Evolutionary conservation across 2,113 vertebrate species (phyloP).

Genomic region (Chamaea fasciata): DNA sequence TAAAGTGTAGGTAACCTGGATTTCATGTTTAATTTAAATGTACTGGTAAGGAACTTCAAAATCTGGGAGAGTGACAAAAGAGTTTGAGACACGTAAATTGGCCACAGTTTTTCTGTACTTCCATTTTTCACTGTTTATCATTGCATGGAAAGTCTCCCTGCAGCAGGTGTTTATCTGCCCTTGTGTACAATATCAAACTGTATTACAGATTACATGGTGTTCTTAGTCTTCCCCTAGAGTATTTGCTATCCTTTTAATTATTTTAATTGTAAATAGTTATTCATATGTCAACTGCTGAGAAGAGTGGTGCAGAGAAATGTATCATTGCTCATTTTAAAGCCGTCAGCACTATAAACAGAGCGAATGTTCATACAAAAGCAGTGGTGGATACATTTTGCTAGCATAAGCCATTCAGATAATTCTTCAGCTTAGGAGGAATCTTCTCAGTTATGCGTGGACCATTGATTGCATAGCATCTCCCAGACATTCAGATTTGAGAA

Average conservation of each 20-base stretch:
- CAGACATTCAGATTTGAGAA: slow-evolving; percentile 70
- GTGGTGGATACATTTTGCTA: slow-evolving; percentile 54
- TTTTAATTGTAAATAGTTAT: background rate
- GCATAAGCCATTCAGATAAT: slow-evolving; percentile 59
- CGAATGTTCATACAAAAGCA: slow-evolving; percentile 43
- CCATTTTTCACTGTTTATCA: background rate
- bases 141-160: background rate
- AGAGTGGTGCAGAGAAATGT: background rate
- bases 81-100: background rate
- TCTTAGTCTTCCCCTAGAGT: background rate
- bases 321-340: slow-evolving; percentile 52
- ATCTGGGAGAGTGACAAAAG: background rate
- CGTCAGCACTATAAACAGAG: slow-evolving; percentile 44
- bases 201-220: background rate
- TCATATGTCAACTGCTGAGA: background rate
- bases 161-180: background rate
- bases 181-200: background rate
- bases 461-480: slow-evolving; percentile 68
- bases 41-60: background rate
- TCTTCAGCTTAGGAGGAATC: slow-evolving; percentile 59
- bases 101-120: background rate
- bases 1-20: background rate
- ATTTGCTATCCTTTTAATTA: background rate
- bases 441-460: slow-evolving; percentile 68
- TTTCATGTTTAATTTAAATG: background rate